Base-by-base conservation (phyloP, 2,113 vertebrate genomes). In the Pagrus major region DNA sequence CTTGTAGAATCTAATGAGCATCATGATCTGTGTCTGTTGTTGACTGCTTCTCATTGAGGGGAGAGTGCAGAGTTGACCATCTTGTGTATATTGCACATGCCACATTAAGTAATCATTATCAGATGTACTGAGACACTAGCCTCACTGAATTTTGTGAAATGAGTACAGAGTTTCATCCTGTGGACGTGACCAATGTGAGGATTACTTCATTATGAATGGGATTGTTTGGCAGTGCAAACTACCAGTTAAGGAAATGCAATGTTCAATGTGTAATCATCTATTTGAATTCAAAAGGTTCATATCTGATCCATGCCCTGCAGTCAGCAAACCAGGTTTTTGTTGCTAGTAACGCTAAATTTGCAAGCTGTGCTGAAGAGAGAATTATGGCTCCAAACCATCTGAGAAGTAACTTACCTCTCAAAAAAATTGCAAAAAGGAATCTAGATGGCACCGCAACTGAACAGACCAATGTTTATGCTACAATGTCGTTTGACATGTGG, bases 1-100 rank as follows among this genome's bases (percentile, higher is more conserved):
- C 23, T 60, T 25, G 20, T 39, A 73, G 31, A 78, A 59, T 71
- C 63, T 21, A 64, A 78, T 46, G 10, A 80, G 27, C 56, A 55
- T 65, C 27, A 23, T 54, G 35, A 6, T 54, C 18, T 69, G 31
- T 49, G 35, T 16, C 60, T 29, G 12, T 41, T 21, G 37, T 37
- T 42, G 33, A 64, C 27, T 9, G 31, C 39, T 29, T 46, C n/a
- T 9, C 18, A n/a, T 16, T 8, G 21, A 41, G 20, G 27, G 21
- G 23, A 60, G 33, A 27, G 42, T 39, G 23, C 52, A 35, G 9
- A 41, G 18, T 23, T 20, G 16, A 39, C 29, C 58, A 71, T 16
- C 25, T 20, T 66, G 35, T 44, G 31, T 23, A 37, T 42, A 18
- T 52, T 23, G 33, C 72, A 41, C 64, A 59, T 2, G 29, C 9